These are phyloP conservation scores for Rotaria magnacalcarata DNA, from an alignment of 2,888 invertebrate species.

Conservation along the genomic window DNA sequence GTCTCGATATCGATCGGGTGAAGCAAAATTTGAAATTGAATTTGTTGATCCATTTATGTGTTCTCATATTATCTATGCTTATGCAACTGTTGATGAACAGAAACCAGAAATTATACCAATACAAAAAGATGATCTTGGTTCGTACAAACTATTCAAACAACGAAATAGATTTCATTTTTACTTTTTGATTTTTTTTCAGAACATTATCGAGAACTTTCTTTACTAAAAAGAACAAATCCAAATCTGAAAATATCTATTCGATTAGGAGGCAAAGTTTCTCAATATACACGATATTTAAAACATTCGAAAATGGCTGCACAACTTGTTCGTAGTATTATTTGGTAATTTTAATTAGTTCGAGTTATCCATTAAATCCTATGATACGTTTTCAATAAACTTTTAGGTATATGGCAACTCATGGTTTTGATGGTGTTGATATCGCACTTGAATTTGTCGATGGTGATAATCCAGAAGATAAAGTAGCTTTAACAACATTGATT, in stretches of 20 bases:
- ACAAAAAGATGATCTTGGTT: conserved; percentile 28
- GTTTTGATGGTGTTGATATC: conserved; percentile 28
- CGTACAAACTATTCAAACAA: too few relatives aligned
- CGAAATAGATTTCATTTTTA: neutral
- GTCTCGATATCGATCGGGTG: conserved; percentile 44
- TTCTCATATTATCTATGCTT: conserved; percentile 44
- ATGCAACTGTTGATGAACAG: conserved; percentile 32
- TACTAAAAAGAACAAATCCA: conserved; percentile 3
- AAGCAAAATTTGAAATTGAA: conserved; percentile 44
- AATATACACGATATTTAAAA: conserved; percentile 7
- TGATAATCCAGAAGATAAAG: neutral
- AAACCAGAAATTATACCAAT: conserved; percentile 36
- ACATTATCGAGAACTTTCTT: conserved; percentile 22
- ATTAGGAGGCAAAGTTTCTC: conserved; percentile 13
- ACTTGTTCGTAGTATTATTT: conserved; percentile 19
- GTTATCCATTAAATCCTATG: neutral
- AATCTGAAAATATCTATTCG: conserved; percentile 21
- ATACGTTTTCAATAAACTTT: neutral
- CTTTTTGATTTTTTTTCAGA: neutral
- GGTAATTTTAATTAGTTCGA: neutral
- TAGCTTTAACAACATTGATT: neutral
- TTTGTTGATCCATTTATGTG: conserved; percentile 42
- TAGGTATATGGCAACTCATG: conserved; percentile 26
- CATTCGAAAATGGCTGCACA: neutral
- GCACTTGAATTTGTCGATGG: conserved; percentile 1